Evolutionary conservation across 1,140 invertebrate genomes (phyloP), one percentile per base, ranked within the genome.

Genomic region (Neodiprion lecontei): DNA sequence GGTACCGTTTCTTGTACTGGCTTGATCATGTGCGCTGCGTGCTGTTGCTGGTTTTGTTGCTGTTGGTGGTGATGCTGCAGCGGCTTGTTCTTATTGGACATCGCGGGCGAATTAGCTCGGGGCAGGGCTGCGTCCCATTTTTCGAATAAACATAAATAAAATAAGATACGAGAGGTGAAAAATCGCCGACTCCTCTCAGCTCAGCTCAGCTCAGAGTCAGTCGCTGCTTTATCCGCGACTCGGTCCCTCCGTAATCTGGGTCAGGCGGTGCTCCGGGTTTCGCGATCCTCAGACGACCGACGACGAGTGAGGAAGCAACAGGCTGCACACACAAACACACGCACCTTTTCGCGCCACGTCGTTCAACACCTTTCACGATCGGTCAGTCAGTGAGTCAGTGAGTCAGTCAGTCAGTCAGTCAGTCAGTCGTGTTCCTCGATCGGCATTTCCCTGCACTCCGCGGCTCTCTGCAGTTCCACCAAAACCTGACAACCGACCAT

Each of bases 21-120:
- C 74, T 84, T 86, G 53, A 83, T 81, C 75, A 80, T 79, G 79
- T 83, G 84, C 79, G 75, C 50, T 48, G 79, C 48, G n/a, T 79
- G 53, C 53, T 79, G 77, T 61, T 61, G 53, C 53, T 61, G 53
- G n/a, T 61, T 61, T 61, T 61, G 11, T 61, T 61, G 11, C 72
- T 78, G 79, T 74, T 81, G 84, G 76, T 81, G 83, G 75, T 82
- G 83, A 77, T 83, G 84, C 77, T 84, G 82, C 79, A 86, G 85
- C 75, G 82, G 80, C 81, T 88, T 88, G 78, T 79, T 87, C 86
- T 87, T 88, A 86, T 87, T 88, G 82, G 86, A 88, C 87, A 88
- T 88, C 79, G 85, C 86, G 86, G 84, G 80, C 82, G 83, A 82
- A 83, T 85, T 85, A 84, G 80, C 83, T 83, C 77, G 82, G 80